Conservation (phyloP, 2,113 vertebrate species). For the Daphoenositta chrysoptera region DNA sequence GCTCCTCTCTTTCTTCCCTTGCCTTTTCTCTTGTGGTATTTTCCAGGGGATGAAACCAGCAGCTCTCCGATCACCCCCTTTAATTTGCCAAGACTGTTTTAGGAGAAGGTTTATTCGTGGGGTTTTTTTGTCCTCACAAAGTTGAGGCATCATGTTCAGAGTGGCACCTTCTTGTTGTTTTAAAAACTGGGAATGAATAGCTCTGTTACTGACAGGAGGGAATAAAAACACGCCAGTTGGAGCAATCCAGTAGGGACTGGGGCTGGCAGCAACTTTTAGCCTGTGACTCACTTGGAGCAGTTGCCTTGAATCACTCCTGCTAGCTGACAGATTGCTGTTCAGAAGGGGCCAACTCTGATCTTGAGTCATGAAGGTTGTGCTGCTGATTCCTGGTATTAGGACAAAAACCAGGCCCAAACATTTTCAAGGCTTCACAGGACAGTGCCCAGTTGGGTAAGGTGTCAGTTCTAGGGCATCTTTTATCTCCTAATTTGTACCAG, state of each 20-base stretch:
- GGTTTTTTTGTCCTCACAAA: not conserved
- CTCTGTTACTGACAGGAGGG: not conserved
- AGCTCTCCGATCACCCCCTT: not conserved
- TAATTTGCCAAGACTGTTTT: not conserved
- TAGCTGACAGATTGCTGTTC: not conserved
- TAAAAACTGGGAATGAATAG: not conserved
- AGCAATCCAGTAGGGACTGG: not conserved
- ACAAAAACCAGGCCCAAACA: not conserved
- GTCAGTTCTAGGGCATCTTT: not conserved
- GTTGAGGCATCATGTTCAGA: not conserved
- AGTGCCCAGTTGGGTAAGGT: not conserved
- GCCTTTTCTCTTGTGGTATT: not conserved
- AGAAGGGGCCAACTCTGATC: not conserved
- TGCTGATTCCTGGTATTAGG: not conserved
- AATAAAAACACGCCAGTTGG: not conserved
- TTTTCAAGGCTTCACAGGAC: not conserved
- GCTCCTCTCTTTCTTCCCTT: not conserved
- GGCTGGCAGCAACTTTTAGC: not conserved
- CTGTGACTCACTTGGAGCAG: not conserved
- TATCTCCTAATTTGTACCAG: not conserved
- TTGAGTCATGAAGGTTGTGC: not conserved
- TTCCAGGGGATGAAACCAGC: not conserved
- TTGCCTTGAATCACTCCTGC: not conserved
- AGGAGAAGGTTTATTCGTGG: fast-evolving
- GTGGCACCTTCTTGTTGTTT: not conserved